Percentiles rank a stretch among this genome's conserved stretches.
These are phyloP conservation scores for Psilanteris sp. DNA, from an alignment of 1,140 invertebrate genomes.

Conservation along the genomic window DNA sequence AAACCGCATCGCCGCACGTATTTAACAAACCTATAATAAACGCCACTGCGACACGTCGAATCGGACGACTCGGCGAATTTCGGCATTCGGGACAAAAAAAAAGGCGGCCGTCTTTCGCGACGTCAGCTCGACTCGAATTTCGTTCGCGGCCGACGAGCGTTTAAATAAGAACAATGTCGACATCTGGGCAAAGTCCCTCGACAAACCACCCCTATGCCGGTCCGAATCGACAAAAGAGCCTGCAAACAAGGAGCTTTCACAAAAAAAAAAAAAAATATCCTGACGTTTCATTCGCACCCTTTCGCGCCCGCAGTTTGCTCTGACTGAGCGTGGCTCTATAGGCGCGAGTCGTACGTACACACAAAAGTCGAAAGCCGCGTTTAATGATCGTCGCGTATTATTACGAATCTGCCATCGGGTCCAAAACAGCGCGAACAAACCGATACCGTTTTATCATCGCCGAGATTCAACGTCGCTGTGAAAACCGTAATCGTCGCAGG, in stretches of 20 bases:
- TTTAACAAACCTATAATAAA: no score
- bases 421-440: no score
- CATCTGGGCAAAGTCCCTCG: conserved; percentile 18
- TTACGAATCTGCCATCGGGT: not conserved
- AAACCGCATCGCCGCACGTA: no score
- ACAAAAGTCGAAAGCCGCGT: conserved; percentile 31
- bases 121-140: no score
- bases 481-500: no score
- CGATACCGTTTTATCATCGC: no score
- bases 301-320: conserved; percentile 25
- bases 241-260: conserved; percentile 26
- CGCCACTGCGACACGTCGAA: no score
- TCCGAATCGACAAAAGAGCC: conserved; percentile 27
- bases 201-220: conserved; percentile 22
- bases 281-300: conserved; percentile 34
- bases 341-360: conserved; percentile 3
- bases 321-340: conserved; percentile 5
- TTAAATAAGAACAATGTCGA: conserved; percentile 31
- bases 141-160: conserved; percentile 4
- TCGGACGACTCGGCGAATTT: no score
- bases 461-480: no score
- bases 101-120: no score
- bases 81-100: no score
- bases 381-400: conserved; percentile 41
- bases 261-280: no score